Evolutionary conservation across 1,140 invertebrate species (phyloP).

Genomic region (Saccostrea glomerata): DNA sequence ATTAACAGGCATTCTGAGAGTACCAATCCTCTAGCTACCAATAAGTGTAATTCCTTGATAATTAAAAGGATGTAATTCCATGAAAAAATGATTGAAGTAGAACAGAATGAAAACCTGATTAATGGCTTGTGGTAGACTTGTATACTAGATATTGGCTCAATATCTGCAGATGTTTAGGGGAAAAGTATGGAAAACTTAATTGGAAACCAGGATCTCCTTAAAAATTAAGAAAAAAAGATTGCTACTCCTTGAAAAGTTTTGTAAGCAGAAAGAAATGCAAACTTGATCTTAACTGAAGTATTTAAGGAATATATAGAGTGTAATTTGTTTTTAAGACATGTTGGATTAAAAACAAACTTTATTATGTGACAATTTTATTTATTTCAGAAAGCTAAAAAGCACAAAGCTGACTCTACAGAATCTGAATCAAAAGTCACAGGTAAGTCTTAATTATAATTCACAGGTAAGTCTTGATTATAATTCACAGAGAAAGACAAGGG

Average conservation of each 20-base stretch:
- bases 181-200: neutral
- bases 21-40: neutral
- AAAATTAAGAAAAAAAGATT: no score
- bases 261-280: no score
- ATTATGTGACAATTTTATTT: neutral
- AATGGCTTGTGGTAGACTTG: neutral
- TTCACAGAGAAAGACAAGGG: neutral
- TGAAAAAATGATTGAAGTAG: neutral
- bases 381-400: conserved; percentile 9
- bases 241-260: no score
- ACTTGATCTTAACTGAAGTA: no score
- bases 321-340: neutral
- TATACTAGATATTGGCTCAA: neutral
- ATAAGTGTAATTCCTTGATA: neutral
- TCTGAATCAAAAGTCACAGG: conserved; percentile 43
- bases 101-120: neutral
- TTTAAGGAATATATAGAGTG: neutral
- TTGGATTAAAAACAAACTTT: neutral
- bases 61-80: neutral
- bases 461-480: conserved; percentile 29
- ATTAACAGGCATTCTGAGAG: neutral
- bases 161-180: neutral
- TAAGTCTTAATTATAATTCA: conserved; percentile 32
- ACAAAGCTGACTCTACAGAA: neutral
- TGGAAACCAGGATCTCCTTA: no score